phyloP scores from a whole-genome alignment of 1,140 invertebrate species.

The Limonius californicus region DNA sequence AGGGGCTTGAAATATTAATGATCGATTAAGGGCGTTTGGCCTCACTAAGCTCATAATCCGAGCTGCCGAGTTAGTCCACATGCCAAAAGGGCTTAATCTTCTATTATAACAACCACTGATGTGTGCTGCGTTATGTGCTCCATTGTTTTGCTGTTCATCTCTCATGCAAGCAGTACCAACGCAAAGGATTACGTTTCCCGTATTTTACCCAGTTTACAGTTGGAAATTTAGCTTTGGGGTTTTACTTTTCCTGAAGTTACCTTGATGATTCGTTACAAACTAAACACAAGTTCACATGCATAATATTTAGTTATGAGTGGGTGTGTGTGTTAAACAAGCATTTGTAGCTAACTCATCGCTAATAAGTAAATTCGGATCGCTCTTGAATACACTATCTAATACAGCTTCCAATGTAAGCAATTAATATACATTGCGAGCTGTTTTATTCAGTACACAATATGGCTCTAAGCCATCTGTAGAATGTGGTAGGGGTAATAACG shows the following conservation, averaged over 20 bases:
- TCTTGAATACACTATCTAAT: too few species aligned
- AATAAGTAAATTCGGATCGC: too few species aligned
- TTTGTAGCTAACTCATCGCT: too few species aligned
- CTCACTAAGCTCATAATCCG: constrained; percentile 29
- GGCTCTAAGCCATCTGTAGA: constrained; percentile 13
- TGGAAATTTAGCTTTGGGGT: too few species aligned
- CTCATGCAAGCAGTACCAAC: background rate
- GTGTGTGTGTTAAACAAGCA: too few species aligned
- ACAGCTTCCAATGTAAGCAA: background rate
- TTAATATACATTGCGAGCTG: constrained; percentile 7
- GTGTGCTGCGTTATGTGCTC: constrained; percentile 3
- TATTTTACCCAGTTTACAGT: background rate
- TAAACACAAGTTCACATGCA: too few species aligned
- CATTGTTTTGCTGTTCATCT: constrained; percentile 9
- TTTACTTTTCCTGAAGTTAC: too few species aligned
- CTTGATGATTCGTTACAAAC: too few species aligned
- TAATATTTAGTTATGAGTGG: too few species aligned
- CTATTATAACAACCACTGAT: constrained; percentile 31
- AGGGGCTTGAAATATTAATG: constrained; percentile 30
- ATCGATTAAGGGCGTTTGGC: constrained; percentile 25
- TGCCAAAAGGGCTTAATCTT: constrained; percentile 38
- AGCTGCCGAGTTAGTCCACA: constrained; percentile 31
- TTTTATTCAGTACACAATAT: constrained; percentile 14
- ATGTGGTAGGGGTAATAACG: constrained; percentile 28
- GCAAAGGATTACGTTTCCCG: background rate